phyloP scores from a whole-genome alignment of 2,113 vertebrate species.

The Oryzias celebensis region DNA sequence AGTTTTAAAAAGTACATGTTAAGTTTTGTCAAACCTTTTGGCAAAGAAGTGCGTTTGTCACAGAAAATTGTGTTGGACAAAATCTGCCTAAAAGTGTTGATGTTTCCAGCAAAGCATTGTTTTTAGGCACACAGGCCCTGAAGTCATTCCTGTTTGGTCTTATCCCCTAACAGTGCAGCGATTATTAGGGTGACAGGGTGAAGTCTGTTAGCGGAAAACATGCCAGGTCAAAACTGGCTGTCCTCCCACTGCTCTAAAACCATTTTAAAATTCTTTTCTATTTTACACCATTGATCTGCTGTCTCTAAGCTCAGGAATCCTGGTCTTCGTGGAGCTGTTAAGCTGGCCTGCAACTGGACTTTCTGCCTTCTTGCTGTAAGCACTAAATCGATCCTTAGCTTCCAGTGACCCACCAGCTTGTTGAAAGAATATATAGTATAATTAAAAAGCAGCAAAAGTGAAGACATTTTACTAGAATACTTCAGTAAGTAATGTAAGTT shows the following conservation, averaged over 20 bases:
- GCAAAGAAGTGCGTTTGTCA: too few species aligned
- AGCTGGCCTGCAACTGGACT: slow-evolving; percentile 49
- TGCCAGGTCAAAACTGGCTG: slow-evolving; percentile 49
- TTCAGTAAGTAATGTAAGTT: too few species aligned
- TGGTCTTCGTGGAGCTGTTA: slow-evolving; percentile 65
- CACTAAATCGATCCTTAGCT: slow-evolving; percentile 34
- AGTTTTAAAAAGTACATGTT: too few species aligned
- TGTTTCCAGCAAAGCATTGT: too few species aligned
- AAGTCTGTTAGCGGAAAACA: slow-evolving; percentile 43
- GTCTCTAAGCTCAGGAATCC: slow-evolving; percentile 49
- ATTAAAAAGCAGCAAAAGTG: too few species aligned
- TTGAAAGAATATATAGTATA: slow-evolving; percentile 7
- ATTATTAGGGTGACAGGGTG: slow-evolving; percentile 46
- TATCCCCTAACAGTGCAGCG: slow-evolving; percentile 24
- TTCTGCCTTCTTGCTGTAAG: slow-evolving; percentile 46
- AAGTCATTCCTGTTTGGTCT: slow-evolving; percentile 29
- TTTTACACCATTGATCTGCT: slow-evolving; percentile 74
- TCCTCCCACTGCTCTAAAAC: slow-evolving; percentile 48
- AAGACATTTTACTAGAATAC: too few species aligned
- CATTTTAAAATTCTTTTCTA: slow-evolving; percentile 63
- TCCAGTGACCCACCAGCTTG: slow-evolving; percentile 19
- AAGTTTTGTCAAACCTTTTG: too few species aligned
- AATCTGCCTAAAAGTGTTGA: too few species aligned
- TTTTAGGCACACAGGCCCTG: slow-evolving; percentile 23
- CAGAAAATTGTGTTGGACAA: too few species aligned